Evolutionary conservation across 64 coral and sea anemone genomes (phyloP).

Genomic region (Actinia equina): DNA sequence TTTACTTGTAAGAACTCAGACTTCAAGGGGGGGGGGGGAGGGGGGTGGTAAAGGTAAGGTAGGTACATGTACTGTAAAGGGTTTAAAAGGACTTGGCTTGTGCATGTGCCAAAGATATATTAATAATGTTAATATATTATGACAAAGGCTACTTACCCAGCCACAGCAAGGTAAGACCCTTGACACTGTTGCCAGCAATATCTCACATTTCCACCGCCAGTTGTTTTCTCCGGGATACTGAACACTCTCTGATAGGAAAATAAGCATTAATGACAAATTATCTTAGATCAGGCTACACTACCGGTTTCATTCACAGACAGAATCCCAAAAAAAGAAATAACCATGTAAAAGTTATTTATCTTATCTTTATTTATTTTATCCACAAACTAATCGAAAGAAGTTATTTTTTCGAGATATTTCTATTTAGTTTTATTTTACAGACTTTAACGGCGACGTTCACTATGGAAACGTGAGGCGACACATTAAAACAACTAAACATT

Average conservation of each 20-base stretch:
- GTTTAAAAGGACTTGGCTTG: too few species aligned
- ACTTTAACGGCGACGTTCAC: too few species aligned
- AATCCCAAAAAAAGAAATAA: neutral
- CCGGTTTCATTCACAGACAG: neutral
- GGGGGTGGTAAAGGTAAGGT: too few species aligned
- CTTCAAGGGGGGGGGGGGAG: too few species aligned
- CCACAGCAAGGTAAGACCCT: conserved; percentile 85
- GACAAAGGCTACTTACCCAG: conserved; percentile 59
- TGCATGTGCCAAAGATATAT: too few species aligned
- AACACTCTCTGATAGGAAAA: conserved; percentile 81
- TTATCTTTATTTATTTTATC: neutral
- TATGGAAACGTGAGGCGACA: conserved; percentile 9
- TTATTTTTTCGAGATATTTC: neutral
- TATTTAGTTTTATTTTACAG: neutral
- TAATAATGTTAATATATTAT: neutral
- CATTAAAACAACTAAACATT: neutral
- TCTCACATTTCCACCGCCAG: conserved; percentile 77
- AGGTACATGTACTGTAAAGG: too few species aligned
- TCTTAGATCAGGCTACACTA: neutral
- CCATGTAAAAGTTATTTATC: neutral
- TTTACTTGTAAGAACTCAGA: too few species aligned
- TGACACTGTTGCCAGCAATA: conserved; percentile 93
- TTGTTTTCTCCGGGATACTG: conserved; percentile 84
- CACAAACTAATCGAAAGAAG: neutral
- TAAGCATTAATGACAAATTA: neutral